Evolutionary conservation across 2,888 invertebrate genomes (phyloP).

Genomic region (Scotopteryx bipunctaria): DNA sequence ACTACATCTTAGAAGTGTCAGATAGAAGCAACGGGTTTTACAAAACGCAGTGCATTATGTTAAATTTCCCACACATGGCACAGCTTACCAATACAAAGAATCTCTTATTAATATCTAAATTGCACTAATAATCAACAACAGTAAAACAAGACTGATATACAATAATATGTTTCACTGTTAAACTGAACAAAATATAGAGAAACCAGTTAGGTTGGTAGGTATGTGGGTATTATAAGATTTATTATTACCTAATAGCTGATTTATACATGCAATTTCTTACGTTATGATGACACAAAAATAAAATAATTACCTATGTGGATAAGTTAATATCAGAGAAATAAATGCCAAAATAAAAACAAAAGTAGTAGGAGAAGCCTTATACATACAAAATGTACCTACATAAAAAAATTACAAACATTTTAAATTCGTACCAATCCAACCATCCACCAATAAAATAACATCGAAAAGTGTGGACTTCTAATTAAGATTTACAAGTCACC

Average conservation of each 20-base stretch:
- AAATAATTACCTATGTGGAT: neutral
- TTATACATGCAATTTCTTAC: neutral
- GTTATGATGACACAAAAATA: slow-evolving; percentile 13
- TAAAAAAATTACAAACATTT: slow-evolving; percentile 25
- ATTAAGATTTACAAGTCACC: slow-evolving; percentile 40
- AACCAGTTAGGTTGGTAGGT: neutral
- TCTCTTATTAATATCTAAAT: slow-evolving; percentile 55
- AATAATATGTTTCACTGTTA: neutral
- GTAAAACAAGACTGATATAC: neutral
- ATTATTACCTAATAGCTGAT: slow-evolving; percentile 1
- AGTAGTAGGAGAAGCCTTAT: slow-evolving; percentile 11
- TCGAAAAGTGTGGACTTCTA: slow-evolving; percentile 29
- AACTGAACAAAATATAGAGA: neutral
- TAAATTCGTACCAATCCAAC: slow-evolving; percentile 39
- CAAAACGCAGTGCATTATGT: slow-evolving; percentile 46
- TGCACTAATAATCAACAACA: slow-evolving; percentile 47
- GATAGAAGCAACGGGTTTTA: slow-evolving; percentile 42
- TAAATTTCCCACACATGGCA: slow-evolving; percentile 64
- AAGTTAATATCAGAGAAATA: slow-evolving; percentile 16
- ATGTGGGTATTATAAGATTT: neutral
- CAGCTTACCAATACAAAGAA: slow-evolving; percentile 51
- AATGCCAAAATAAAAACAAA: slow-evolving; percentile 18
- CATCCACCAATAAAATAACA: slow-evolving; percentile 41
- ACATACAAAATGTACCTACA: slow-evolving; percentile 17
- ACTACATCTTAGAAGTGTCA: slow-evolving; percentile 48